Base-by-base conservation (phyloP, 2,888 invertebrate species). In the Tineola bisselliella region DNA sequence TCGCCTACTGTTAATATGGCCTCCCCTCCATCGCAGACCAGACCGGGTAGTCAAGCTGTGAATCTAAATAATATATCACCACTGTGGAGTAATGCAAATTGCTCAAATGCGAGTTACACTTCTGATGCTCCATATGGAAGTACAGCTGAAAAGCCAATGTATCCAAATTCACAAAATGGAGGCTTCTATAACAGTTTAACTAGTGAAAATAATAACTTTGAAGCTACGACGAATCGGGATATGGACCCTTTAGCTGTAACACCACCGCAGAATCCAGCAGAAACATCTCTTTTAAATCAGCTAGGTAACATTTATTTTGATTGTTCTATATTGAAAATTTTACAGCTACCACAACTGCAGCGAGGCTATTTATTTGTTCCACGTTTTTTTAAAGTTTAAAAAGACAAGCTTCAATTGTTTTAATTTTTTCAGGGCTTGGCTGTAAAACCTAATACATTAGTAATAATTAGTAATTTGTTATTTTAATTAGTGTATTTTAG, bases 1-100 rank as follows among this genome's bases (percentile, higher is more conserved):
- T 88, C 88, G 10, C 88, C 88, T 43, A 84, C 87, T 69, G 88
- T 87, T 18, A 89, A 89, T 65, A 89, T 89, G 79, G 90, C 89
- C 63, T 90, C 90, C 18, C 89, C 90, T 33, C 90, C 88, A n/a
- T 88, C 88, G 0, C 88, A 88, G 70, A 81, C 87, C 30, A 73
- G 87, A 63, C 87, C 88, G 43, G 79, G 82, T 5, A 81, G 71
- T 62, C 84, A 84, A 72, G 71, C 84, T 48, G 79, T 82, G 62
- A 79, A 84, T 63, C 87, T 86, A 68, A 87, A 86, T 66, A 87
- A 83, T 69, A 71, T 79, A 11, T 87, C 84, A 59, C 84, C 84
- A 19, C 73, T 81, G 63, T 88, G 88, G 88, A 83, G 71, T 66
- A 80, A 71, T 73, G 73, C 77, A 62, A 87, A 84, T 69, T 76